Conservation (phyloP, 2,113 vertebrate genomes). For the Centropus unirufus region DNA sequence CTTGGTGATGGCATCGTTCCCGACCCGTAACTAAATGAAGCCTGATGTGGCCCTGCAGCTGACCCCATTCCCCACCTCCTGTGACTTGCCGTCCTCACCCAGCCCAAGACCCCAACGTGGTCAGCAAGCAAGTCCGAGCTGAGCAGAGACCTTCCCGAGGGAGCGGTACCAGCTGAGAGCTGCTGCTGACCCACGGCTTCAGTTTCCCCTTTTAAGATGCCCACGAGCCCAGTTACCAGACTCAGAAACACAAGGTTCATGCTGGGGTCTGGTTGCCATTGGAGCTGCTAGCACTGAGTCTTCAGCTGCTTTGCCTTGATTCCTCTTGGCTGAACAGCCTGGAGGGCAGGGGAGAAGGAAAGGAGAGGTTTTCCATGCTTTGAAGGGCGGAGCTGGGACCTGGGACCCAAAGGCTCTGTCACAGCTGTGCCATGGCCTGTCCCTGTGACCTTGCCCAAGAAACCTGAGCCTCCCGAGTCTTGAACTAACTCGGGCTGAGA, state of each 20-base stretch:
- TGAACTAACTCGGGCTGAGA: neutral
- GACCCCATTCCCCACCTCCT: neutral
- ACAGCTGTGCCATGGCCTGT: neutral
- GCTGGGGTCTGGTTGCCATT: neutral
- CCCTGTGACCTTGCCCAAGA: constrained; percentile 3
- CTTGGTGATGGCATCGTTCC: neutral
- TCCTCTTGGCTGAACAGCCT: neutral
- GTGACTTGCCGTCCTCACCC: rapidly evolving
- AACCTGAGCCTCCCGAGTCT: neutral
- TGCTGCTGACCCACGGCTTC: rapidly evolving
- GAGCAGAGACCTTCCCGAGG: neutral
- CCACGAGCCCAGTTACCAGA: rapidly evolving
- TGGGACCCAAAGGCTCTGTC: neutral
- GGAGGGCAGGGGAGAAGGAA: neutral
- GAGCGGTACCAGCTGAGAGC: rapidly evolving
- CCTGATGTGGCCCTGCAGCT: neutral
- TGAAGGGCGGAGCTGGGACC: neutral
- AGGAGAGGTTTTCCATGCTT: neutral
- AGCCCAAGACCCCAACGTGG: neutral
- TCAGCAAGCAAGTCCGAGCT: neutral
- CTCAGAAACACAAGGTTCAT: neutral
- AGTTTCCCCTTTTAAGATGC: neutral
- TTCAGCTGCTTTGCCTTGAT: neutral
- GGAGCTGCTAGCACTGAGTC: neutral
- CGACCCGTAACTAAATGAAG: neutral